These are phyloP conservation scores for Misgurnus anguillicaudatus DNA, from an alignment of 2,113 vertebrate species.

Conservation along the genomic window DNA sequence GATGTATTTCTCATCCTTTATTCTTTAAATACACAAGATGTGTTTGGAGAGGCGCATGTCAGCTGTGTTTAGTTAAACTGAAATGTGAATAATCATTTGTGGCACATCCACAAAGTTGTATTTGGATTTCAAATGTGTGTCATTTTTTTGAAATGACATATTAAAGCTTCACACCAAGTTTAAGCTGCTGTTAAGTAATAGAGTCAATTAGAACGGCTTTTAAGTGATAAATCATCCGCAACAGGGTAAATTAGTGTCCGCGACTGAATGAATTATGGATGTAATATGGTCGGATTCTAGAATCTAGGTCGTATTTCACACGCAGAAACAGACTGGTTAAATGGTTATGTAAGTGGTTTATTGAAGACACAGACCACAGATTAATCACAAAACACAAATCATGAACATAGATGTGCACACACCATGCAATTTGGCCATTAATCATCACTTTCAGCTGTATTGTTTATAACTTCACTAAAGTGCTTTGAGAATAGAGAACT, in stretches of 20 bases:
- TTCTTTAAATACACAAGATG: neutral
- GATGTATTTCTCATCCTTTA: neutral
- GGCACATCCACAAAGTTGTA: neutral
- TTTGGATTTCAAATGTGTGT: neutral
- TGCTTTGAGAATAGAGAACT: conserved; percentile 2
- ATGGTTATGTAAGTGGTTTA: conserved; percentile 35
- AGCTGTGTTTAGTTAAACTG: neutral
- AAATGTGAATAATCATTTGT: neutral
- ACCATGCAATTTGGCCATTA: neutral
- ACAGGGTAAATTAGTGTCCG: neutral
- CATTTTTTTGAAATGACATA: neutral
- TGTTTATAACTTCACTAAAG: conserved; percentile 22
- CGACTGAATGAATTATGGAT: neutral
- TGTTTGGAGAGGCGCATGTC: neutral
- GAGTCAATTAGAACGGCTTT: neutral
- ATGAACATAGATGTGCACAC: conserved; percentile 5
- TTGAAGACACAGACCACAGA: conserved; percentile 32
- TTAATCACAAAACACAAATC: conserved; percentile 2
- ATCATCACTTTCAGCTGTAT: conserved; percentile 19
- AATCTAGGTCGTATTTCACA: neutral
- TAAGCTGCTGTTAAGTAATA: neutral
- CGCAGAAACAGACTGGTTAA: neutral
- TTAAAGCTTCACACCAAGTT: neutral
- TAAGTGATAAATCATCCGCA: neutral
- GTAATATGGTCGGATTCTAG: neutral